phyloP scores from a whole-genome alignment of 2,113 vertebrate genomes.

The Crypturellus undulatus region DNA sequence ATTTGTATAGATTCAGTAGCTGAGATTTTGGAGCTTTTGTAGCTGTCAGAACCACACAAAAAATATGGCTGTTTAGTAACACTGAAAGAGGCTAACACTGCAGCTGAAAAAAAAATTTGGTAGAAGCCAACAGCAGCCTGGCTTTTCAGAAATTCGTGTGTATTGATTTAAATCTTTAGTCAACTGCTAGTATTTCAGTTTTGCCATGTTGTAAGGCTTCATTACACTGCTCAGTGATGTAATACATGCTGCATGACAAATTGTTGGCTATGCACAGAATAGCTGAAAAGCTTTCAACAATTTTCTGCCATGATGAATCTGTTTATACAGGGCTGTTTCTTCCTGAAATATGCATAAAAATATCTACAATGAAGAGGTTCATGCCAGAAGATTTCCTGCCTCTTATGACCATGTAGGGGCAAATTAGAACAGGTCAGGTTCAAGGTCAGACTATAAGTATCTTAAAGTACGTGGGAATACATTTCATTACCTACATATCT shows the following conservation, averaged over 20 bases:
- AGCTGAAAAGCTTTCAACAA: background rate
- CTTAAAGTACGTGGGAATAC: background rate
- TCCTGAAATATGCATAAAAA: background rate
- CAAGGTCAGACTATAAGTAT: background rate
- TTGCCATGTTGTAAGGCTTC: background rate
- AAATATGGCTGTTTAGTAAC: background rate
- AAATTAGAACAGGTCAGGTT: background rate
- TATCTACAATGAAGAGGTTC: constrained; percentile 34
- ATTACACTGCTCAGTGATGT: background rate
- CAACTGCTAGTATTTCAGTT: background rate
- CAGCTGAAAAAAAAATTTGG: background rate
- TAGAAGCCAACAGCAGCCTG: background rate
- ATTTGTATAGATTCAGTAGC: fast-evolving
- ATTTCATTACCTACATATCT: background rate
- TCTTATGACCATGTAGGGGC: background rate
- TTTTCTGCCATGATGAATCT: background rate
- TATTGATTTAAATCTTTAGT: background rate
- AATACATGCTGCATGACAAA: background rate
- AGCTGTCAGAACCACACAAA: background rate
- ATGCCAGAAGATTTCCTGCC: constrained; percentile 1
- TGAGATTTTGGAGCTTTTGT: background rate
- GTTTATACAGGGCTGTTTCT: background rate
- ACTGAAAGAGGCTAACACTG: background rate
- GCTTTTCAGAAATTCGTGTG: background rate
- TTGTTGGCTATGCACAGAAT: background rate